Evolutionary conservation across 2,797 vertebrate genomes (phyloP), one percentile per base, ranked within the genome.

Genomic region (Oreortyx pictus): DNA sequence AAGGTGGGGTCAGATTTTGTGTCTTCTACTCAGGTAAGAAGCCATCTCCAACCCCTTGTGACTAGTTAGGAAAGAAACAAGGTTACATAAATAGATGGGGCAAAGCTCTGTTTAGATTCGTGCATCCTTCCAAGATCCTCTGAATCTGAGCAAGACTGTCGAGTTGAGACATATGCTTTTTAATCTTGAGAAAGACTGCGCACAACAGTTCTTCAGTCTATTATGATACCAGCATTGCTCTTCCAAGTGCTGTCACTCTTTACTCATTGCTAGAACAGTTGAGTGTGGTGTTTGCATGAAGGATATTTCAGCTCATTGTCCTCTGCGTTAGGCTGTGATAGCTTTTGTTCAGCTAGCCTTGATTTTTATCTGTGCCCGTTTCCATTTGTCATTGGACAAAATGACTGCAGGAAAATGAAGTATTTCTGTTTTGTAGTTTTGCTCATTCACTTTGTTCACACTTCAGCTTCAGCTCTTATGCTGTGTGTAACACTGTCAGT

Each of bases 291-390:
- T 80, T 72, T 82, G 29, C 57, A 62, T 57, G 59, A 88, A 35
- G 41, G 80, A 31, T 82, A 65, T 90, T 82, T 95, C 68, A 56
- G 50, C 52, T 23, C 66, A 27, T 47, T 52, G 31, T 90, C 37
- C 2, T 2, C 56, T 80, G 54, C 22, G 3, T 73, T 67, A 67
- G 47, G 52, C 68, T 67, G 16, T 66, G 66, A 11, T 92, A 33
- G 70, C 37, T 92, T 83, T 84, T 77, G n/a, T 89, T 94, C 64
- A 10, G 52, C 73, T 82, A 57, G n/a, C 56, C n/a, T 90, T 77
- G 57, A 47, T 79, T 88, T 84, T 90, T 59, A 24, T 88, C 83
- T 83, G 24, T 2, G 1, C 12, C 24, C 44, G 8, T 17, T 84
- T 54, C 49, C 92, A 2, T 68, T 85, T 92, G 33, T 49, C 16